These are phyloP conservation scores for Styela clava DNA, from an alignment of 23 tunicate genomes.

Conservation along the genomic window DNA sequence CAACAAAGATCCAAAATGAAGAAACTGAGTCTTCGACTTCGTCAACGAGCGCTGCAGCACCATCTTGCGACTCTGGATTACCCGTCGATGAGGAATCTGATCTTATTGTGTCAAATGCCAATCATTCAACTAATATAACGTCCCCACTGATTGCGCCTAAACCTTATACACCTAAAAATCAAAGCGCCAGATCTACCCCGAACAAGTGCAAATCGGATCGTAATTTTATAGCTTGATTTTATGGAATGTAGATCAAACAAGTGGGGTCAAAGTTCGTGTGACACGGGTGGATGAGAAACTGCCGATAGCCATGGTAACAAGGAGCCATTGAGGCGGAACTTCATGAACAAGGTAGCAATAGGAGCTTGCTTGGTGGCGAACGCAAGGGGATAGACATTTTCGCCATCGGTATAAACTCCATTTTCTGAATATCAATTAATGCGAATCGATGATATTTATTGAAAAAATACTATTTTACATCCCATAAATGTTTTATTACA, in stretches of 20 bases:
- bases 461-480: no score
- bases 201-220: background rate
- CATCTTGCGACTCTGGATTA: slow-evolving; percentile 37
- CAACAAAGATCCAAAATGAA: slow-evolving; percentile 12
- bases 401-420: no score
- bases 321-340: background rate
- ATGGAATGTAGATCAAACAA: no score
- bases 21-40: slow-evolving; percentile 29
- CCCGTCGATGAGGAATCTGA: slow-evolving; percentile 30
- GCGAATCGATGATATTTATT: no score
- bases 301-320: background rate
- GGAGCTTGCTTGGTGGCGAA: background rate
- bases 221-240: background rate
- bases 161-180: background rate
- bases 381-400: background rate
- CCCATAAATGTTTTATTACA: no score
- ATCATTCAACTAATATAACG: slow-evolving; percentile 20
- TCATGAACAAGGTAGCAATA: background rate
- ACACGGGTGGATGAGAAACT: background rate
- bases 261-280: no score
- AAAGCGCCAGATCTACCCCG: background rate
- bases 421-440: no score
- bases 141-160: slow-evolving; percentile 20
- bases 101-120: background rate
- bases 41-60: slow-evolving; percentile 29